Base-by-base conservation (phyloP, 2,888 invertebrate species). In the Torymus texanus region DNA sequence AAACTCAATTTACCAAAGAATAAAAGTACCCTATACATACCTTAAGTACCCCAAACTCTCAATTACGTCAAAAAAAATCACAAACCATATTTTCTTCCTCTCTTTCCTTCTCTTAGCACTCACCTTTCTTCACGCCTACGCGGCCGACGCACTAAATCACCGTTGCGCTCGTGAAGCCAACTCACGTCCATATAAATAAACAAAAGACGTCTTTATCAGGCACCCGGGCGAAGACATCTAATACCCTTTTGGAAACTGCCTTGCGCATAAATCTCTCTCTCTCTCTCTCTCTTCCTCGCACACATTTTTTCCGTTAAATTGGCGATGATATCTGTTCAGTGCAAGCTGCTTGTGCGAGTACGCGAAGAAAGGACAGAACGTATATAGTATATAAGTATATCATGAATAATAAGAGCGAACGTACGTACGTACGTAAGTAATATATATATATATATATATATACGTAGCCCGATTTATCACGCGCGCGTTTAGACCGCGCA, bases 381-480 rank as follows among this genome's bases (percentile, higher is more conserved):
- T 55, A 67, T 21, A 21, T 21, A 21, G 21, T 21, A 21, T 21
- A 21, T 21, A 66, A 62, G 73, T 78, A 79, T 84, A 88, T 88
- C 86, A 87, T 86, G 88, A 86, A 88, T 88, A 88, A 88, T 87
- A 86, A 88, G 85, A 85, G 87, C 85, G 84, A 85, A 83, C 81
- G 84, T 82, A 29, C 21, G 21, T 21, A 21, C 21, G 21, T 29
- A 29, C 29, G 29, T 29, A 29, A 1, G 29, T 29, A 29, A 5
- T 29, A 4, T 29, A 29, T 5, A 4, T 5, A 3, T 29, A 29
- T 5, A 5, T 29, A 29, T 29, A 29, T 29, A 29, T 29, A 29
- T 29, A 29, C 29, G 29, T 29, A 5, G 79, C 74, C 71, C 79
- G 79, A 81, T 83, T 81, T 81, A 70, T 79, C 81, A 82, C 24